Percentiles rank a stretch among this genome's conserved stretches.
Conservation (phyloP, 2,888 invertebrate genomes). For the Sminthurinus aureus region DNA sequence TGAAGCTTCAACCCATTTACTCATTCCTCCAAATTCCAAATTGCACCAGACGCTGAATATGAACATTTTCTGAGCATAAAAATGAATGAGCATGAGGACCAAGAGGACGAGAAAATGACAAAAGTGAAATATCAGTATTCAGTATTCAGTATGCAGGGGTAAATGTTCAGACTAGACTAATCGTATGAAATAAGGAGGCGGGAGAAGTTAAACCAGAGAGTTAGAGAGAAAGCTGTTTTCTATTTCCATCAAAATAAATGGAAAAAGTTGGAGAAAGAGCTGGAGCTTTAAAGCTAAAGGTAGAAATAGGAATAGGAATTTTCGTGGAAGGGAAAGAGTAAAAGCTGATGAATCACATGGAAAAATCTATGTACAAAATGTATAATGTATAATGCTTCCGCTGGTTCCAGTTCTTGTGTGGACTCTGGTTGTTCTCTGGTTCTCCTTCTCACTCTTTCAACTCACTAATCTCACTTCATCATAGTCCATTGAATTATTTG, state of each 20-base stretch:
- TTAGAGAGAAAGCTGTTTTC: neutral
- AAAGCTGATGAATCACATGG: slow-evolving; percentile 21
- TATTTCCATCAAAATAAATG: neutral
- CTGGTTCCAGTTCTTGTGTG: neutral
- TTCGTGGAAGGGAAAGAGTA: neutral
- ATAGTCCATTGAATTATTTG: too few species aligned
- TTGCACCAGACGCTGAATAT: slow-evolving; percentile 12
- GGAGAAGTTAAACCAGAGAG: too few species aligned
- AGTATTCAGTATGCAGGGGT: too few species aligned
- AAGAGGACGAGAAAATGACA: neutral
- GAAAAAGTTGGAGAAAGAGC: neutral
- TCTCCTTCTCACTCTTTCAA: neutral
- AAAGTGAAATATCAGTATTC: slow-evolving; percentile 8
- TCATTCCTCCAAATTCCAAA: neutral
- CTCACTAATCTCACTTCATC: neutral
- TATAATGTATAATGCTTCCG: neutral
- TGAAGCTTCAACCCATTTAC: neutral
- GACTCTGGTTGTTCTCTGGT: neutral
- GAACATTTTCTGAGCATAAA: too few species aligned
- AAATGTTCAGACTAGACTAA: neutral
- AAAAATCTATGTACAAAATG: neutral
- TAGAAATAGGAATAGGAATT: neutral
- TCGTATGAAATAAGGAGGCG: neutral
- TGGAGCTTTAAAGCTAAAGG: neutral
- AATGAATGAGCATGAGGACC: too few species aligned